A percentile compares a stretch with the other conserved stretches of the same genome.
These are phyloP conservation scores for Quadroppia sp. DNA, from an alignment of 2,888 invertebrate genomes.

Conservation along the genomic window DNA sequence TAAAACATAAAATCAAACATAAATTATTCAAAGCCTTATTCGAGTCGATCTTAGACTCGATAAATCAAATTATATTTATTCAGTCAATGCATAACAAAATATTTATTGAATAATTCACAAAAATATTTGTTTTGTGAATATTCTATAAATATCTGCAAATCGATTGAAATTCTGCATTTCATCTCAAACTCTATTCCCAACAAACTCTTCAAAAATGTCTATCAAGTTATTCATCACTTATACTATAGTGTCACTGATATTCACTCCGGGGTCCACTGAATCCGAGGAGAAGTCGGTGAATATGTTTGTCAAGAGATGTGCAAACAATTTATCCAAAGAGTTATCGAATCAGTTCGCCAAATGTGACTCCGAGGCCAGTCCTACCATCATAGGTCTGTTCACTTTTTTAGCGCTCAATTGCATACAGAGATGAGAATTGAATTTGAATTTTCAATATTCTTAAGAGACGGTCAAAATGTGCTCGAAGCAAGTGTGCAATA, in stretches of 20 bases:
- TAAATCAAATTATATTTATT: constrained; percentile 1
- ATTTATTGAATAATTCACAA: neutral
- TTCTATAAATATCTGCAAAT: neutral
- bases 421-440: neutral
- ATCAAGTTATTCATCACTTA: neutral
- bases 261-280: neutral
- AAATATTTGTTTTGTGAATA: neutral
- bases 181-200: neutral
- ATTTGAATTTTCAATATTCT: neutral
- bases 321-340: neutral
- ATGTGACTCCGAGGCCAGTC: constrained; percentile 9
- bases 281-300: neutral
- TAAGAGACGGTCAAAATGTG: constrained; percentile 2
- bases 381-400: neutral
- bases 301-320: constrained; percentile 24
- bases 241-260: neutral
- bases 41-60: neutral
- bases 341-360: neutral
- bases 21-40: neutral
- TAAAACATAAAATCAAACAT: neutral
- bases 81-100: neutral
- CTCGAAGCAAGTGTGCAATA: constrained; percentile 1
- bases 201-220: neutral
- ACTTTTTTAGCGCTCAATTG: neutral
- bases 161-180: neutral